These are phyloP conservation scores for Neogale vison DNA, from an alignment of 2,113 vertebrate species.

Conservation along the genomic window DNA sequence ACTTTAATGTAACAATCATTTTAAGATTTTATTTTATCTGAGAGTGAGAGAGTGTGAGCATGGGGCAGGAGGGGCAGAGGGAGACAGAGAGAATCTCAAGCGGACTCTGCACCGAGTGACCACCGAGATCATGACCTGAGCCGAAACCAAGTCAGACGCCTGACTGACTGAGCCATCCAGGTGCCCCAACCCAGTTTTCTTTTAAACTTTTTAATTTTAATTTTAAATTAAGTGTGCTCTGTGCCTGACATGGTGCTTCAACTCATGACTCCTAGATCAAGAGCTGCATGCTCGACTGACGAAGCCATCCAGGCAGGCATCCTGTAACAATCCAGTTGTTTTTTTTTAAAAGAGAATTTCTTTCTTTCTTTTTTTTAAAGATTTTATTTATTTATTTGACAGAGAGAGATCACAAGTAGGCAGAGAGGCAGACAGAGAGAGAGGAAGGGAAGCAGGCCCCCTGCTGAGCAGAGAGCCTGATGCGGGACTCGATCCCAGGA, in stretches of 20 bases:
- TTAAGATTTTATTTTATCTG: background rate
- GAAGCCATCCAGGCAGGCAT: background rate
- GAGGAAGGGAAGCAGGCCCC: too few relatives aligned
- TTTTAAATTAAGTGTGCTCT: background rate
- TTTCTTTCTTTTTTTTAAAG: too few relatives aligned
- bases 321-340: background rate
- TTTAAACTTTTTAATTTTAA: background rate
- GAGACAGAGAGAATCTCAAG: background rate
- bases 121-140: background rate
- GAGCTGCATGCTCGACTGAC: background rate
- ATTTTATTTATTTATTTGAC: too few relatives aligned
- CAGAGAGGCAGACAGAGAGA: too few relatives aligned
- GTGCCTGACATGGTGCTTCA: background rate
- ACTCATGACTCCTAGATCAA: background rate
- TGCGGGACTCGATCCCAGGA: too few relatives aligned
- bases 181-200: background rate
- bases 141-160: background rate
- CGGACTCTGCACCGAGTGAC: background rate
- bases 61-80: background rate
- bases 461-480: too few relatives aligned
- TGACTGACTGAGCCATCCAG: background rate
- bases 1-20: background rate
- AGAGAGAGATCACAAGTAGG: too few relatives aligned
- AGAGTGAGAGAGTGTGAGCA: too few relatives aligned
- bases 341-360: too few relatives aligned